phyloP scores from a whole-genome alignment of 23 tunicate species.

The Halocynthia roretzi region DNA sequence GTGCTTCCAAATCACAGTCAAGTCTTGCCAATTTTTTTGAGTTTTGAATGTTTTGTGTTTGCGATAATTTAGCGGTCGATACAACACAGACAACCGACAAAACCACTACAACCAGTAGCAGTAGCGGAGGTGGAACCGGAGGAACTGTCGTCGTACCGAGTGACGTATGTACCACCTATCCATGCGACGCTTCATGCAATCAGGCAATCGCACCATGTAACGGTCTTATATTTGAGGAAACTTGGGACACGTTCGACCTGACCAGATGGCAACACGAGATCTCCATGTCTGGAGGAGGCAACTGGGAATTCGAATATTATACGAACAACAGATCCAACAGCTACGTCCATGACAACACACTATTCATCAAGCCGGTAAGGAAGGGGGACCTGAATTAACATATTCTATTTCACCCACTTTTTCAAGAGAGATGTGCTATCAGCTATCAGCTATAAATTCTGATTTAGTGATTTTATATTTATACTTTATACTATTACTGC shows the following conservation, averaged over 20 bases:
- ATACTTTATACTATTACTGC: not conserved
- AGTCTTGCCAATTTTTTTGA: no score
- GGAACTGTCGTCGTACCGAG: constrained; percentile 27
- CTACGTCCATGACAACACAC: constrained; percentile 88
- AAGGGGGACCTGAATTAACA: not conserved
- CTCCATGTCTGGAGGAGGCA: constrained; percentile 95
- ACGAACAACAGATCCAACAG: constrained; percentile 85
- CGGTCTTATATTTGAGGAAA: constrained; percentile 91
- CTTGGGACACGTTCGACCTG: constrained; percentile 74
- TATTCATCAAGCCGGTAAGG: constrained; percentile 89
- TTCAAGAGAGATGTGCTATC: not conserved
- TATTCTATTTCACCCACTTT: not conserved
- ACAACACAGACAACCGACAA: no score
- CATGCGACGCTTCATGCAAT: constrained; percentile 61
- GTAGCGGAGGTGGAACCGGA: constrained; percentile 12
- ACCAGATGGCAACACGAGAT: constrained; percentile 89
- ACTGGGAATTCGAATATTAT: constrained; percentile 89
- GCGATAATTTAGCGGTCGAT: no score
- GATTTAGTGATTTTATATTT: not conserved
- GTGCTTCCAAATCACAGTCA: no score
- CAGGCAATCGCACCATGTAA: constrained; percentile 59
- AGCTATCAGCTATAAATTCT: not conserved
- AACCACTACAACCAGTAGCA: not conserved
- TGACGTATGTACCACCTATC: constrained; percentile 38
- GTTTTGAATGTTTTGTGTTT: no score